These are phyloP conservation scores for Sceloporus tristichus DNA, from an alignment of 2,113 vertebrate genomes.

Conservation along the genomic window DNA sequence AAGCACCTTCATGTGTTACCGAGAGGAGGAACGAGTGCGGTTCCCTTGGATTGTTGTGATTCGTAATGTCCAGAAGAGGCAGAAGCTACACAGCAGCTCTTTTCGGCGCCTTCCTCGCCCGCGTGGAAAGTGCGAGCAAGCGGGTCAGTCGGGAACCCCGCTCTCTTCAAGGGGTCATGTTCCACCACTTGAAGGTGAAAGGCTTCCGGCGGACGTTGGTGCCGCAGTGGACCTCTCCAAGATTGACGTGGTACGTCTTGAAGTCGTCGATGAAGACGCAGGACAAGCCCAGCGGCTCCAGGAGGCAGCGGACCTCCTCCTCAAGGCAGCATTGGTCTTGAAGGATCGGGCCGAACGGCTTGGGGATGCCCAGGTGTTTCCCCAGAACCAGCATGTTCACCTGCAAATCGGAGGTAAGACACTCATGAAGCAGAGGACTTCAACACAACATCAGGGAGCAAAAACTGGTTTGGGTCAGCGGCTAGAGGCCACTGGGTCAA, in stretches of 20 bases:
- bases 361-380: constrained; percentile 87
- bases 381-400: constrained; percentile 94
- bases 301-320: constrained; percentile 76
- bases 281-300: constrained; percentile 84
- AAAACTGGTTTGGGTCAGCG: too few relatives aligned
- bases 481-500: neutral
- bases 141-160: too few relatives aligned
- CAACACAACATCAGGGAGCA: too few relatives aligned
- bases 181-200: constrained; percentile 90
- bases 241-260: constrained; percentile 78
- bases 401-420: constrained; percentile 64
- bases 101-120: neutral
- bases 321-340: constrained; percentile 84
- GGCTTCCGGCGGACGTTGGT: constrained; percentile 86
- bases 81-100: neutral
- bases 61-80: neutral
- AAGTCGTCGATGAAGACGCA: constrained; percentile 90
- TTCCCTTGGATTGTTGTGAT: neutral
- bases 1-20: neutral
- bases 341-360: constrained; percentile 88
- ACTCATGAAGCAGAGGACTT: too few relatives aligned
- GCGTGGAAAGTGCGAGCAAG: neutral
- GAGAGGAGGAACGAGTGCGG: neutral
- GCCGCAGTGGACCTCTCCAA: constrained; percentile 89
- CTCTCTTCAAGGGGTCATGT: constrained; percentile 77